Percentiles rank a stretch among this genome's conserved stretches.
phyloP scores from a whole-genome alignment of 2,113 vertebrate genomes.

The Uropsilus gracilis region DNA sequence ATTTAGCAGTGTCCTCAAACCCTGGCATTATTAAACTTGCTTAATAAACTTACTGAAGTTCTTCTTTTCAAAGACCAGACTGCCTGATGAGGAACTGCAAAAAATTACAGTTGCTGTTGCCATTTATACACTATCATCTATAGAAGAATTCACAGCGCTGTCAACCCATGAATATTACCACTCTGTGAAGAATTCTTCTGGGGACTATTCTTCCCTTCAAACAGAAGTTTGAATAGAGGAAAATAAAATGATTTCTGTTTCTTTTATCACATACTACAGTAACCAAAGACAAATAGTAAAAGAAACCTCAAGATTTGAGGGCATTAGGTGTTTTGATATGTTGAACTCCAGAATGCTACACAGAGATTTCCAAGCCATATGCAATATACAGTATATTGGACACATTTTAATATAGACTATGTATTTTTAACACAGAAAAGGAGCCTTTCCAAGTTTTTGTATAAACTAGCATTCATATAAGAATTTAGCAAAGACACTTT shows the following conservation, averaged over 20 bases:
- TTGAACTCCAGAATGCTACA: not conserved
- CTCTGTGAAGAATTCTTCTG: not conserved
- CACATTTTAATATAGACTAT: not conserved
- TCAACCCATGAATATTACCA: not conserved
- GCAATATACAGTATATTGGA: not conserved
- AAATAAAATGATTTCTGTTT: constrained; percentile 8
- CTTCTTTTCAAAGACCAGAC: not conserved
- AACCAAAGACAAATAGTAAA: not conserved
- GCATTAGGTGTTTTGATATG: not conserved
- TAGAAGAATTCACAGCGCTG: not conserved
- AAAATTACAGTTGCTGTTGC: not conserved
- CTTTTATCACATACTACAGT: not conserved
- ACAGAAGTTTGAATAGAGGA: not conserved
- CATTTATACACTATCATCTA: not conserved
- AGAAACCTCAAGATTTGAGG: not conserved
- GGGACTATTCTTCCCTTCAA: not conserved
- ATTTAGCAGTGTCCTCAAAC: not conserved
- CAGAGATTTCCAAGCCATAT: not conserved
- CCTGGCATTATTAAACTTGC: not conserved
- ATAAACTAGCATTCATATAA: constrained; percentile 2
- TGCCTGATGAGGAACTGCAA: not conserved
- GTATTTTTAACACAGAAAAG: not conserved
- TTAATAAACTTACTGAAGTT: not conserved
- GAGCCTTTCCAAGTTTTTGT: not conserved
- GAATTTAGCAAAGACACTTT: not conserved